Evolutionary conservation across 2,797 vertebrate species (phyloP).

Genomic region (Apodemus agrarius): DNA sequence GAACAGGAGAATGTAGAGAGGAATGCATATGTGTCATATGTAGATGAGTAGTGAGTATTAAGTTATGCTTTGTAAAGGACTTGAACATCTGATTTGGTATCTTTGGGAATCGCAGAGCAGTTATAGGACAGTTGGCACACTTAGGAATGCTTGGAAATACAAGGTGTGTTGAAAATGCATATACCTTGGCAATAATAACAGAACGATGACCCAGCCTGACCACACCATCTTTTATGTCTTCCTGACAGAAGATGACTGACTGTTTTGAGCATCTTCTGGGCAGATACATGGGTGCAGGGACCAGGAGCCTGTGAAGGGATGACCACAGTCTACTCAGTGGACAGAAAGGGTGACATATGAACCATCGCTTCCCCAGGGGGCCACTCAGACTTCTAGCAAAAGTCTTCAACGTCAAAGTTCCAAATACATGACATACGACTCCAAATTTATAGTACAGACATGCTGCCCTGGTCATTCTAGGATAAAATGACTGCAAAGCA

Average conservation of each 20-base stretch:
- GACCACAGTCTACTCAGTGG: background rate
- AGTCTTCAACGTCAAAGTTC: background rate
- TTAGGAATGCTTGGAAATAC: background rate
- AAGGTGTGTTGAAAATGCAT: background rate
- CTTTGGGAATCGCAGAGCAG: background rate
- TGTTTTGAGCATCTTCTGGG: background rate
- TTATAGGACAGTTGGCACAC: background rate
- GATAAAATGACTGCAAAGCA: background rate
- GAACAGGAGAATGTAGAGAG: background rate
- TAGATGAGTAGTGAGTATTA: background rate
- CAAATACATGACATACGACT: background rate
- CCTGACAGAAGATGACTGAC: background rate
- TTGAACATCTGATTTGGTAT: background rate
- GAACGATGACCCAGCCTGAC: background rate
- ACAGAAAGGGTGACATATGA: constrained; percentile 1
- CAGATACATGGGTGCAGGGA: background rate
- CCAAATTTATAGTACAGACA: constrained; percentile 15
- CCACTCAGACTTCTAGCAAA: constrained; percentile 26
- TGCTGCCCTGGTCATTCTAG: background rate
- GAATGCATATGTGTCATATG: background rate
- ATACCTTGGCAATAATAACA: background rate
- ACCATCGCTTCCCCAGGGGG: background rate
- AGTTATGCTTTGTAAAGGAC: background rate
- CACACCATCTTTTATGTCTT: background rate
- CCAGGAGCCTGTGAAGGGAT: background rate